Conservation (phyloP, 64 coral and sea anemone genomes). For the Cladopsammia gracilis region DNA sequence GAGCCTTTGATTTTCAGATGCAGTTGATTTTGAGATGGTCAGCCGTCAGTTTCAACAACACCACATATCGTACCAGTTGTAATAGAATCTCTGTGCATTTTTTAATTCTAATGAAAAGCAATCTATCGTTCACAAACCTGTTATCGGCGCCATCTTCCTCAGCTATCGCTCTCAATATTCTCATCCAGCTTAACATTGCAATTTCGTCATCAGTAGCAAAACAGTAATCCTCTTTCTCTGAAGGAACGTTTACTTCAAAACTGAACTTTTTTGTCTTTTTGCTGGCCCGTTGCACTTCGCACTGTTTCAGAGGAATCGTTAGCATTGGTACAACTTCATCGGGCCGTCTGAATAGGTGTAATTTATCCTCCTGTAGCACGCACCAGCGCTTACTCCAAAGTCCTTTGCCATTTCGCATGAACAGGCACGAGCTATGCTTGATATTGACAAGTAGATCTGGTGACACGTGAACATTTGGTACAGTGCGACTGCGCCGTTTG, state of each 20-base stretch:
- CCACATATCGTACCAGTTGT: no score
- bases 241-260: slow-evolving; percentile 58
- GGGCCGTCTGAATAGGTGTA: slow-evolving; percentile 82
- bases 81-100: no score
- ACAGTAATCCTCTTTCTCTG: slow-evolving; percentile 55
- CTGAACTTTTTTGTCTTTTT: slow-evolving; percentile 66
- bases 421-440: slow-evolving; percentile 80
- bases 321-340: slow-evolving; percentile 64
- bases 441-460: slow-evolving; percentile 67
- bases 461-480: slow-evolving; percentile 69
- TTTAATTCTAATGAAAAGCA: neutral
- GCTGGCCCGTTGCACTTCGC: slow-evolving; percentile 4
- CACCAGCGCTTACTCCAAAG: slow-evolving; percentile 88
- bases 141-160: neutral
- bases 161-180: slow-evolving; percentile 31
- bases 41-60: no score
- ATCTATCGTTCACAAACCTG: neutral
- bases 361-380: slow-evolving; percentile 79
- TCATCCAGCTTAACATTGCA: slow-evolving; percentile 52
- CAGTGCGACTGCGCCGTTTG: slow-evolving; percentile 80
- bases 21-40: no score
- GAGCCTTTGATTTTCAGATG: no score
- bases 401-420: slow-evolving; percentile 65
- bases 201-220: slow-evolving; percentile 60
- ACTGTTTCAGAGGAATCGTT: slow-evolving; percentile 30